These are phyloP conservation scores for Connochaetes taurinus DNA, from an alignment of 2,113 vertebrate species.

Conservation along the genomic window DNA sequence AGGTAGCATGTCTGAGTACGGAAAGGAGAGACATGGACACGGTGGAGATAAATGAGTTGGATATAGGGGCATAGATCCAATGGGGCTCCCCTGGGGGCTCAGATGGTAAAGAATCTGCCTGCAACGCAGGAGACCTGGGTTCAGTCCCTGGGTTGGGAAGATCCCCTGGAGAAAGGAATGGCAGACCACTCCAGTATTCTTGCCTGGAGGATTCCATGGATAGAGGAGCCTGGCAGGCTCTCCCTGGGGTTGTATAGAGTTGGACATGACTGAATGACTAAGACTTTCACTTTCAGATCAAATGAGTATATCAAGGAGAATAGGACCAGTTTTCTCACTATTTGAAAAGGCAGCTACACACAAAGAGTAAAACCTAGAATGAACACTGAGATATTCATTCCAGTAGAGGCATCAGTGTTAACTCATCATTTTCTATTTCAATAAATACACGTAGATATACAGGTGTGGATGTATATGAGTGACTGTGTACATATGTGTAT, in stretches of 20 bases:
- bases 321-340: not conserved
- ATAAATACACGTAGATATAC: not conserved
- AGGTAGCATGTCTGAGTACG: rapidly evolving
- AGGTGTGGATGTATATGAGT: rapidly evolving
- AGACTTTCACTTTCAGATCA: not conserved
- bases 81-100: not conserved
- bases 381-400: not conserved
- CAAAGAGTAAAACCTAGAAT: not conserved
- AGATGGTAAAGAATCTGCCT: not conserved
- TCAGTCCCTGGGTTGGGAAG: not conserved
- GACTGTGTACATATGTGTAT: not conserved
- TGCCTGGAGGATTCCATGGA: not conserved
- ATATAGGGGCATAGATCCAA: rapidly evolving
- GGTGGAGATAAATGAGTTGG: not conserved
- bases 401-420: not conserved
- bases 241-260: not conserved
- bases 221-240: not conserved
- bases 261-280: not conserved
- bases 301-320: not conserved
- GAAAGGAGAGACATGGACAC: not conserved
- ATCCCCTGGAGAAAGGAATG: not conserved
- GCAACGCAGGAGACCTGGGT: not conserved
- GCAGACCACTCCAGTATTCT: not conserved
- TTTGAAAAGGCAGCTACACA: not conserved
- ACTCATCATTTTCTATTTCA: not conserved